These are phyloP conservation scores for Xyrauchen texanus DNA, from an alignment of 2,113 vertebrate genomes.

Conservation along the genomic window DNA sequence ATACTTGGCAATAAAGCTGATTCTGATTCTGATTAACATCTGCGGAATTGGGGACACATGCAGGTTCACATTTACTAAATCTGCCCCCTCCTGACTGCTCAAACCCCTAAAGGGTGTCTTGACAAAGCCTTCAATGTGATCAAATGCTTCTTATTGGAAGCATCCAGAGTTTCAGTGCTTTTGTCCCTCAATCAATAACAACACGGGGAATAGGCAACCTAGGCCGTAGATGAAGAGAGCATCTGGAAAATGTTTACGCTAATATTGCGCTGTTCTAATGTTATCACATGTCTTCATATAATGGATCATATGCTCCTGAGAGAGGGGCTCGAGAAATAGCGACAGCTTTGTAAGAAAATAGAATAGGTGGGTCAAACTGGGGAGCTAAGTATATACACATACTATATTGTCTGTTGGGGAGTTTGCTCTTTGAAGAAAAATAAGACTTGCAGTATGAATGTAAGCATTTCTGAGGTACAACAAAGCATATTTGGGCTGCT, in stretches of 20 bases:
- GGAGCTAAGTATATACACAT: not conserved
- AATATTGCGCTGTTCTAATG: conserved; percentile 54
- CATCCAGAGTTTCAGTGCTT: too few species aligned
- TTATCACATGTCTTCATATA: conserved; percentile 62
- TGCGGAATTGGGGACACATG: conserved; percentile 77
- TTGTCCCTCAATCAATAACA: conserved; percentile 63
- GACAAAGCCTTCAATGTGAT: conserved; percentile 59
- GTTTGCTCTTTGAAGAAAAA: conserved; percentile 23
- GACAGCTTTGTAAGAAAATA: conserved; percentile 27
- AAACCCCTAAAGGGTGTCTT: conserved; percentile 45
- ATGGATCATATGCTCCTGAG: conserved; percentile 51
- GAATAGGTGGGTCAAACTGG: conserved; percentile 15
- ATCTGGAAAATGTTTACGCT: conserved; percentile 70
- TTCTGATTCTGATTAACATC: too few species aligned
- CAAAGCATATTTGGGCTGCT: conserved; percentile 35
- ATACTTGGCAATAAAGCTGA: too few species aligned
- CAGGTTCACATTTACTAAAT: conserved; percentile 55
- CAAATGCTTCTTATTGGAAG: conserved; percentile 56
- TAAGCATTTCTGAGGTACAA: conserved; percentile 12
- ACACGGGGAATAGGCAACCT: not conserved
- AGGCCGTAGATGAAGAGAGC: conserved; percentile 32
- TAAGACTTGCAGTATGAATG: conserved; percentile 11
- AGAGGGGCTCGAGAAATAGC: conserved; percentile 31
- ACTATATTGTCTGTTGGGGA: not conserved
- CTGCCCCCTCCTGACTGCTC: conserved; percentile 28